Conservation (phyloP, 2,113 vertebrate genomes). For the Dasyprocta punctata region DNA sequence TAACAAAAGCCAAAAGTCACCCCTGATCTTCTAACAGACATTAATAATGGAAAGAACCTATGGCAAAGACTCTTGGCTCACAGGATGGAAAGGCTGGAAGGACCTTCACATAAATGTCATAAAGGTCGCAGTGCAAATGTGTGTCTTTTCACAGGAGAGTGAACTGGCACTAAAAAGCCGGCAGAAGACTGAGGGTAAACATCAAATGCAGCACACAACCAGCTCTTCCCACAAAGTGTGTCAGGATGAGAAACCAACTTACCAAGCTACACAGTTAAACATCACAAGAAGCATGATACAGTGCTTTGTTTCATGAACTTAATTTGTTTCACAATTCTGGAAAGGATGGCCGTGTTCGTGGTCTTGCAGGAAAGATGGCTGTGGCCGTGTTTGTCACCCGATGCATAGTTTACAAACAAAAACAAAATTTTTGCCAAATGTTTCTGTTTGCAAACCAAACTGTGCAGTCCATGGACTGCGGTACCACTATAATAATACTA, state of each 20-base stretch:
- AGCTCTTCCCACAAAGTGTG: neutral
- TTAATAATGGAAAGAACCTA: neutral
- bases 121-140: neutral
- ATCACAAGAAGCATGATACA: neutral
- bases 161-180: neutral
- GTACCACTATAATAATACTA: neutral
- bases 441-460: neutral
- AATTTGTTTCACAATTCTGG: neutral
- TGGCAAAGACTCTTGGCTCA: neutral
- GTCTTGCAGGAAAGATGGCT: neutral
- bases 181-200: neutral
- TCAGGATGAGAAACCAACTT: neutral
- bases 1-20: neutral
- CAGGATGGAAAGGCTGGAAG: neutral
- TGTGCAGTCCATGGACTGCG: neutral
- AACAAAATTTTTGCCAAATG: neutral
- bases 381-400: neutral
- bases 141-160: neutral
- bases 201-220: too few species aligned
- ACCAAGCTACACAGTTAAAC: neutral
- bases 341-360: neutral
- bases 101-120: neutral
- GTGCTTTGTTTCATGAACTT: neutral
- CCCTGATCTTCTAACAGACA: neutral
- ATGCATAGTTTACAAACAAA: neutral